Percentiles rank a stretch among this genome's conserved stretches.
Conservation (phyloP, 2,888 invertebrate species). For the Proisotoma minuta region DNA sequence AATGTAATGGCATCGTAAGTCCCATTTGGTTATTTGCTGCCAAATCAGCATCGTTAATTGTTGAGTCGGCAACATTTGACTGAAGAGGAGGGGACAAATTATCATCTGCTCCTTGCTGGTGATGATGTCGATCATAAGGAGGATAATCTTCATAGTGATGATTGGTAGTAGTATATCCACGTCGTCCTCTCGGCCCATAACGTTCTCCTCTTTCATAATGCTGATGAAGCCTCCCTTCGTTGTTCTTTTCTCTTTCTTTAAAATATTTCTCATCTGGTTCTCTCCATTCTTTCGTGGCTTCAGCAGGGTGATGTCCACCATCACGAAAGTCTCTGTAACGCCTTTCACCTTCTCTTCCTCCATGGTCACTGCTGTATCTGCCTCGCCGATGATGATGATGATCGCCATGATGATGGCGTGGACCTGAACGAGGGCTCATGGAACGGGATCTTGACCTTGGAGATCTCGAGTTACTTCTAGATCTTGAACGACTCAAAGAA, state of each 20-base stretch:
- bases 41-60: slow-evolving; percentile 56
- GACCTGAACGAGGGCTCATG: slow-evolving; percentile 14
- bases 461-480: slow-evolving; percentile 26
- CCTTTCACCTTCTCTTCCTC: background rate
- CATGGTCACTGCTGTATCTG: background rate
- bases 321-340: slow-evolving; percentile 19
- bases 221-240: too few relatives aligned
- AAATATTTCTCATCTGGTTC: slow-evolving; percentile 21
- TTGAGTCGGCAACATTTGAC: slow-evolving; percentile 56
- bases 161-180: too few relatives aligned
- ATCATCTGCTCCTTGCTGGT: background rate
- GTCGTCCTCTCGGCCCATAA: too few relatives aligned
- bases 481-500: slow-evolving; percentile 21
- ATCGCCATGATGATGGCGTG: background rate
- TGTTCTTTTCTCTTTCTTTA: too few relatives aligned
- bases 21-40: slow-evolving; percentile 17
- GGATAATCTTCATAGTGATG: background rate
- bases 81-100: slow-evolving; percentile 49
- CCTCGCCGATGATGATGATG: slow-evolving; percentile 22
- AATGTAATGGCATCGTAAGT: background rate
- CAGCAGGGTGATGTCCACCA: slow-evolving; percentile 13
- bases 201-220: background rate
- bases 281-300: too few relatives aligned
- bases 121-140: background rate
- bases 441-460: slow-evolving; percentile 20